Evolutionary conservation across 2,113 vertebrate genomes (phyloP).

Genomic region (Megaceryle torquata): DNA sequence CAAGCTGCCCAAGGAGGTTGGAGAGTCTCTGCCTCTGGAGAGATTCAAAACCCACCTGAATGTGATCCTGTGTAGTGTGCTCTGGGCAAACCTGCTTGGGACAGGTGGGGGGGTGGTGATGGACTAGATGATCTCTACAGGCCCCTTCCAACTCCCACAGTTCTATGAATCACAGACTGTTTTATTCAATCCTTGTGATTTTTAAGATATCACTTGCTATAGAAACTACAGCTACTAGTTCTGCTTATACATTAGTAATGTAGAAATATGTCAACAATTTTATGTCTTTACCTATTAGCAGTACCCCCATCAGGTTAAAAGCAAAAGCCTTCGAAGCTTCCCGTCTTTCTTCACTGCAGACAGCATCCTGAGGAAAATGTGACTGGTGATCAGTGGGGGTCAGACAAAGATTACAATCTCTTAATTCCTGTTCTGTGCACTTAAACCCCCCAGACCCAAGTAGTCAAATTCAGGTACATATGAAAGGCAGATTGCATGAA

Average conservation of each 20-base stretch:
- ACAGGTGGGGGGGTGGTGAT: too few relatives aligned
- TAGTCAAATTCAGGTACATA: not conserved
- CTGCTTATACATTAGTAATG: too few relatives aligned
- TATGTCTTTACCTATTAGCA: not conserved
- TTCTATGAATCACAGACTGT: not conserved
- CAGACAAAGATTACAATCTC: not conserved
- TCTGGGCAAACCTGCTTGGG: too few relatives aligned
- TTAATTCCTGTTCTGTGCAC: not conserved
- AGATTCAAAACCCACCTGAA: too few relatives aligned
- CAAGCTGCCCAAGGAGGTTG: too few relatives aligned
- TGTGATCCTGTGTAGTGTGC: too few relatives aligned
- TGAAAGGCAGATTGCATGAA: not conserved
- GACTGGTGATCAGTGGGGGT: not conserved
- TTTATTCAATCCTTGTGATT: not conserved
- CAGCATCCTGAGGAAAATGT: not conserved
- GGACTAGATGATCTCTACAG: too few relatives aligned
- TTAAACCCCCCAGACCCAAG: too few relatives aligned
- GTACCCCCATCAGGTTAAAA: not conserved
- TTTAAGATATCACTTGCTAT: not conserved
- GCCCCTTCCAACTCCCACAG: too few relatives aligned
- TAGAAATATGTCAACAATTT: too few relatives aligned
- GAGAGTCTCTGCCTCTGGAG: too few relatives aligned
- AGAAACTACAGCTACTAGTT: not conserved
- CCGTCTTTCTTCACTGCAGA: not conserved
- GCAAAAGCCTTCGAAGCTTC: not conserved